Base-by-base conservation (phyloP, 2,888 invertebrate genomes). In the Hydraecia micacea region DNA sequence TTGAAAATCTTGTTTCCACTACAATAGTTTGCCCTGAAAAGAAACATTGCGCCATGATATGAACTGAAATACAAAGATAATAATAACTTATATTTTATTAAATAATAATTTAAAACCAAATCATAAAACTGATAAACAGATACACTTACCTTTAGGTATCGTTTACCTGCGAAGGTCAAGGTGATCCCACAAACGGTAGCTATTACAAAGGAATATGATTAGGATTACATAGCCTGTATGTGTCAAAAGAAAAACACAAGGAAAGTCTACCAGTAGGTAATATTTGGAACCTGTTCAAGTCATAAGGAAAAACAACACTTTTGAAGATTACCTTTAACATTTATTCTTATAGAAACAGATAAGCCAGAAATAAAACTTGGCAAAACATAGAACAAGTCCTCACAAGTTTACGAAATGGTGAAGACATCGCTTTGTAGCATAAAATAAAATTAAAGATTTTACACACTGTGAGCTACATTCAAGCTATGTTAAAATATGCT, bases 301-400 rank as follows among this genome's bases (percentile, higher is more conserved):
- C 7, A 70, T 67, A 63, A 70, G 60, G 36, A 76, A 76, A 85
- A 62, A n/a, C 28, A 85, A 72, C 82, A 60, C 65, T 76, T 86
- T 60, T 76, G 68, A 55, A 72, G 65, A 86, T 82, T 71, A 86
- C 86, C 49, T 86, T 68, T n/a, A 67, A 52, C 42, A 77, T 88
- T 65, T 75, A 67, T 87, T 81, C 75, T 75, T 74, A 77, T 68
- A 77, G 42, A 79, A 82, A 82, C 79, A 66, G 81, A 85, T 88
- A 87, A 87, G 83, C 67, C 63, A 55, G 73, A 75, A 89, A 87
- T 83, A 87, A 88, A 87, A 86, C 72, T 80, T 80, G 74, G 58
- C 58, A 81, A 74, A 84, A 89, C 86, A 87, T 77, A 63, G 55
- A 60, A 77, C 65, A 68, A 84, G 55, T 77, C 69, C 68, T 69